Percentiles rank a stretch among this genome's conserved stretches.
These are phyloP conservation scores for Crenuchus spilurus DNA, from an alignment of 2,797 vertebrate species.

Conservation along the genomic window DNA sequence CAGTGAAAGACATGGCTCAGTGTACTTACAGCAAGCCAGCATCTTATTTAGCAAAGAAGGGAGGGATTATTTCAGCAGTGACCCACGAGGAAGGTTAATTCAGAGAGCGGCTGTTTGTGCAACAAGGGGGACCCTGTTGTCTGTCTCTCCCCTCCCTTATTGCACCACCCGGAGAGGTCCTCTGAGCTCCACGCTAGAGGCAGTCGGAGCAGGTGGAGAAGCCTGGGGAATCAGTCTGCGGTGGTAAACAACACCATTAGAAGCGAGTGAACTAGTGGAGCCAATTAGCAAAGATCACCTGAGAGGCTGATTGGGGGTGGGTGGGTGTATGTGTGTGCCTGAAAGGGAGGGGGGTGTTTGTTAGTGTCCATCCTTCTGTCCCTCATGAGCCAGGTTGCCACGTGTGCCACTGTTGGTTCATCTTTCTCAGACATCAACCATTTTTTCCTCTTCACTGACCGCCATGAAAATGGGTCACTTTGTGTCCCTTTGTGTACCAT, in stretches of 20 bases:
- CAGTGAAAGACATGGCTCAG: constrained; percentile 21
- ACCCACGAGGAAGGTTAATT: constrained; percentile 62
- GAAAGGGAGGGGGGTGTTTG: constrained; percentile 36
- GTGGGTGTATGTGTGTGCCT: neutral
- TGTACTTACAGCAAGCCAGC: constrained; percentile 43
- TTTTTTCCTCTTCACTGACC: constrained; percentile 30
- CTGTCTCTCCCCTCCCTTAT: constrained; percentile 28
- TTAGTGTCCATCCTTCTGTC: constrained; percentile 54
- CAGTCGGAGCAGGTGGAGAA: constrained; percentile 56
- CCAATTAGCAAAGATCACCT: constrained; percentile 65
- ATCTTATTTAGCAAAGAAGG: constrained; percentile 34
- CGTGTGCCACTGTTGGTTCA: constrained; percentile 25
- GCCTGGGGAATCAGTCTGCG: constrained; percentile 50
- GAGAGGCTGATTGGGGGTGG: constrained; percentile 52
- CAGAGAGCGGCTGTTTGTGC: constrained; percentile 58
- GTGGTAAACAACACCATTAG: constrained; percentile 64
- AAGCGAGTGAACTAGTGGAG: constrained; percentile 52
- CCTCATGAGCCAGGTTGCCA: constrained; percentile 18
- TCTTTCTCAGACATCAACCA: constrained; percentile 29
- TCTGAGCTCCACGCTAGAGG: constrained; percentile 40
- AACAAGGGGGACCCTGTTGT: constrained; percentile 58
- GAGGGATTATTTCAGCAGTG: constrained; percentile 52
- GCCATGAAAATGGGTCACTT: constrained; percentile 57
- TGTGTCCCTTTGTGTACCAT: constrained; percentile 45
- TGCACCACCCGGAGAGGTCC: constrained; percentile 47